Evolutionary conservation across 2,888 invertebrate species (phyloP), one percentile per base, ranked within the genome.

Genomic region (Eupithecia dodoneata): DNA sequence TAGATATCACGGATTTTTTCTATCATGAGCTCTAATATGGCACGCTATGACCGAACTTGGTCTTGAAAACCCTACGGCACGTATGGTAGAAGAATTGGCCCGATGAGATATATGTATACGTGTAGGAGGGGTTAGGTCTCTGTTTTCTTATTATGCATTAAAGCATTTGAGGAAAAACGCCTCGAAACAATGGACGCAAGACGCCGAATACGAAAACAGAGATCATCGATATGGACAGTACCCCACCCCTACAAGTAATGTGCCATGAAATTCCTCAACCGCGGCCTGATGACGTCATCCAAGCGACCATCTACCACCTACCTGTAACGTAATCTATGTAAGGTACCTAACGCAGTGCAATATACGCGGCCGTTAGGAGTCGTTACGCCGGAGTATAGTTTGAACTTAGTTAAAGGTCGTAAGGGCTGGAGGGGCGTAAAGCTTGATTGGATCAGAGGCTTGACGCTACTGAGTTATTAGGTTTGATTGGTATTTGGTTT

Each of bases 171-270:
- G 0, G 30, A 30, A 30, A 30, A 30, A 30, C 30, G 30, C 30
- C 30, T 30, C 30, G 30, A 30, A 1, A 30, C 30, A 30, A 30
- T 30, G 30, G 30, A 30, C 30, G 30, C 30, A 30, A 30, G 30
- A 30, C 30, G 30, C 30, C 30, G 1, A 30, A 30, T 30, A 30
- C 30, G 30, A 30, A 30, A 30, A 30, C 30, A 30, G 30, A 30
- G 30, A 30, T 30, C 42, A 67, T 67, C 67, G 44, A 67, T 44
- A 69, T 18, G 30, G 12, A 70, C 70, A 45, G 15, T 4, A 5
- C 76, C 80, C 78, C 86, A 82, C 72, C 85, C 69, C 86, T 87
- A 84, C 3, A 84, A 83, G 86, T 87, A 87, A 87, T 87, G 87
- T 74, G 75, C 73, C 83, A 81, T 82, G 83, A 81, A 83, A 83